Conservation (phyloP, 2,113 vertebrate genomes). For the Tachycineta bicolor region DNA sequence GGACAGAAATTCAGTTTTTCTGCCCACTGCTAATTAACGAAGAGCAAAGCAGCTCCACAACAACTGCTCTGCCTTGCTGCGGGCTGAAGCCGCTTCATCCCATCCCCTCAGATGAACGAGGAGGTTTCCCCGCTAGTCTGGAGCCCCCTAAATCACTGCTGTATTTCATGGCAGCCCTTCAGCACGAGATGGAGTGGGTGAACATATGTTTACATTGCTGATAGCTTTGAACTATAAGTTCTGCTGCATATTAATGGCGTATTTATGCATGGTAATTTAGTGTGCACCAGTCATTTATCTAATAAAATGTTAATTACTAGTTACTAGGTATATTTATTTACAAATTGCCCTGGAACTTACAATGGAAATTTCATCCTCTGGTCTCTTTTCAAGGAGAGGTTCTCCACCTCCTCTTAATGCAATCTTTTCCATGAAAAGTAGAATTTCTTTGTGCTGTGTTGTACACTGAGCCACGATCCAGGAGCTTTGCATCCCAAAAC, state of each 20-base stretch:
- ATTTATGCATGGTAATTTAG: slow-evolving; percentile 73
- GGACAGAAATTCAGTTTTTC: background rate
- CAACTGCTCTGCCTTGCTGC: background rate
- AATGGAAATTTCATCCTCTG: slow-evolving; percentile 41
- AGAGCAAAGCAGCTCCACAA: background rate
- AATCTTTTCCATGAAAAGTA: background rate
- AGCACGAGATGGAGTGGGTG: slow-evolving; percentile 43
- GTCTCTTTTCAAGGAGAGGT: background rate
- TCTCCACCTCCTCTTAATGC: background rate
- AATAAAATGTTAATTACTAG: slow-evolving; percentile 77
- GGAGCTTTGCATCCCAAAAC: background rate
- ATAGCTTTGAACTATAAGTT: slow-evolving; percentile 73
- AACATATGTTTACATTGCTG: slow-evolving; percentile 74
- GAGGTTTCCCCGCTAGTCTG: background rate
- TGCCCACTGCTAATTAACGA: background rate
- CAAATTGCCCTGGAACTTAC: slow-evolving; percentile 53
- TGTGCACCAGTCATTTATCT: slow-evolving; percentile 70
- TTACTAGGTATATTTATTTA: slow-evolving; percentile 74
- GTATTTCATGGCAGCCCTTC: slow-evolving; percentile 42
- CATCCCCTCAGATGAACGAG: background rate
- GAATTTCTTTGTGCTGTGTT: background rate
- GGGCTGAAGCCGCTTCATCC: background rate
- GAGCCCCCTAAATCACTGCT: slow-evolving; percentile 44
- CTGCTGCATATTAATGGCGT: slow-evolving; percentile 73
- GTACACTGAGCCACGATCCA: background rate